These are phyloP conservation scores for Nothoprocta perdicaria DNA, from an alignment of 2,113 vertebrate genomes.

Conservation along the genomic window DNA sequence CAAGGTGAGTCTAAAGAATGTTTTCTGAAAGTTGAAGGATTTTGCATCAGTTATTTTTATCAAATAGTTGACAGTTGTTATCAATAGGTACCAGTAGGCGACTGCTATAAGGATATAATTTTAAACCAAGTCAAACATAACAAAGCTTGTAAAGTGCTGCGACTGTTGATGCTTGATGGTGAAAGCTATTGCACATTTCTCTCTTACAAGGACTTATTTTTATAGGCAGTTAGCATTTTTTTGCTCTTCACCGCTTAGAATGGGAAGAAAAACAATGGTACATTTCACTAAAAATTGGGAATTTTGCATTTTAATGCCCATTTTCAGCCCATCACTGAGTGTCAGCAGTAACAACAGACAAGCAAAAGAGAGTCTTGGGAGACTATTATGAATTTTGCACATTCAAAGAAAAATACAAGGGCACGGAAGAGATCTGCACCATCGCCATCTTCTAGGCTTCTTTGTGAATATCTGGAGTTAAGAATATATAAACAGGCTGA, in stretches of 20 bases:
- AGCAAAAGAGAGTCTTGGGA: background rate
- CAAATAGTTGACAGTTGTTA: too few relatives aligned
- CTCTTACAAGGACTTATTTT: background rate
- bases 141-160: background rate
- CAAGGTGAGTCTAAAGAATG: constrained; percentile 73
- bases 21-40: background rate
- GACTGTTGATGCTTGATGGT: background rate
- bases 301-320: background rate
- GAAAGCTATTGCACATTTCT: background rate
- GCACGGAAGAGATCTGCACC: background rate
- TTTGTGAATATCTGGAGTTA: background rate
- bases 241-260: background rate
- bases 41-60: background rate
- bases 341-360: background rate
- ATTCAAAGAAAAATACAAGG: background rate
- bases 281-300: background rate
- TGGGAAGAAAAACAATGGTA: background rate
- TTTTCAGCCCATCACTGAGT: background rate
- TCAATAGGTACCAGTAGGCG: too few relatives aligned
- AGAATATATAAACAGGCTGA: background rate
- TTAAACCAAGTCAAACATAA: background rate
- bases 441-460: background rate
- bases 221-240: background rate
- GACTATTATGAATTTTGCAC: background rate
- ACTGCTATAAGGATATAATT: background rate